Base-by-base conservation (phyloP, 2,797 vertebrate species). In the Onychomys leucogaster region DNA sequence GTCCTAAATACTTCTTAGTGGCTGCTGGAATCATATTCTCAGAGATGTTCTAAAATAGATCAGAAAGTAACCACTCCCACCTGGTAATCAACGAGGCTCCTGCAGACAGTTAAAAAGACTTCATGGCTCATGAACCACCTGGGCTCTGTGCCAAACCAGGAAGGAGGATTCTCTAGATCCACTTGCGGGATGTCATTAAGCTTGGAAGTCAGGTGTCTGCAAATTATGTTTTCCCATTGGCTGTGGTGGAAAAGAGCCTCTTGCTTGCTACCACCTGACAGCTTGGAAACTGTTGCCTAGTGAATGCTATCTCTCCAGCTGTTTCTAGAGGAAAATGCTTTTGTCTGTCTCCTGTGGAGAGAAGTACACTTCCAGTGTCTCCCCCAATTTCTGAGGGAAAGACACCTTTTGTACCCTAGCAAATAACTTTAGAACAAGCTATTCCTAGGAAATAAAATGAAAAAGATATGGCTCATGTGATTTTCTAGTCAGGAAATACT, bases 1-100 rank as follows among this genome's bases (percentile, higher is more conserved):
- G 76, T 78, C 91, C 96, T 76, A 98, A 95, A 76, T 97, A 98
- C 41, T 95, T 88, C 37, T 97, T 81, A 32, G 0, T 14, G 21
- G 63, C 63, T 25, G 37, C 37, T 0, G 89, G 2, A 27, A 32
- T 34, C 37, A 98, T 9, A 29, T 91, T 55, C 29, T 97, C 46
- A 59, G 94, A 46, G 49, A 97, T 6, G 0, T 4, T 27, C 97
- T 98, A 90, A 77, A 97, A 96, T 7, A n/a, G 49, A 69, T 21
- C 25, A 41, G 29, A 84, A 29, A 65, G 63, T 52, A 49, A 37
- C 34, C 32, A 75, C 11, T 5, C 59, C 5, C 27, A 37, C 4
- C 49, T 37, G 12, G 49, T 9, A 27, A 80, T 55, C 9, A 27
- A 21, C 0, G 0, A 0, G 0, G 61, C 32, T 57, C 29, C 73